Evolutionary conservation across 1,140 invertebrate genomes (phyloP), one percentile per base, ranked within the genome.

Genomic region (Hydropsyche tenuis): DNA sequence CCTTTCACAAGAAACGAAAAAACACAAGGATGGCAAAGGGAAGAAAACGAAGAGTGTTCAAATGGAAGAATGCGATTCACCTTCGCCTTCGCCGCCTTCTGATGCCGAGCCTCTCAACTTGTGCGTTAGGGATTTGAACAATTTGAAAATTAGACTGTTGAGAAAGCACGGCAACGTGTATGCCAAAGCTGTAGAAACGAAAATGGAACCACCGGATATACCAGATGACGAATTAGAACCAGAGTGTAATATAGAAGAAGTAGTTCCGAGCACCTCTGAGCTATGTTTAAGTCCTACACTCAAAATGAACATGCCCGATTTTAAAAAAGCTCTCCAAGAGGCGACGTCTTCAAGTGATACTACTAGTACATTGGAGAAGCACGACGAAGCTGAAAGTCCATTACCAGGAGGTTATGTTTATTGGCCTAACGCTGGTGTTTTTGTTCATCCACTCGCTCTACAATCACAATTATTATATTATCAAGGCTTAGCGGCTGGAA

Each of bases 101-200:
- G 84, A 91, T 81, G 87, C 90, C 22, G 92, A 94, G 79, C 94
- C 94, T 0, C 82, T 96, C 4, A 96, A 96, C 82, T 86, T 96
- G 0, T 95, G 94, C 77, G 87, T 95, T 43, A 85, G 93, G 43
- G 93, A 93, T 78, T 80, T 89, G 30, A 89, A 89, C 74, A 87
- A 90, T 64, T 78, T 91, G 3, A 91, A 90, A 78, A 88, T 90
- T 69, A 84, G 89, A 73, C 81, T 90, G 12, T 79, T 87, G 20
- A 83, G 87, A 46, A 90, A 88, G 71, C 87, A 88, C 63, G 88
- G 88, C 0, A 88, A 89, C 76, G 86, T 88, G 45, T 89, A 88
- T 75, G 85, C 87, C 0, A 83, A 86, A 74, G 81, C 83, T 12
- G 79, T 79, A 3, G 85, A 88, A 73, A 77, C 86, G 1, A 89